phyloP scores from a whole-genome alignment of 2,888 invertebrate species.

The Dryococelus australis region DNA sequence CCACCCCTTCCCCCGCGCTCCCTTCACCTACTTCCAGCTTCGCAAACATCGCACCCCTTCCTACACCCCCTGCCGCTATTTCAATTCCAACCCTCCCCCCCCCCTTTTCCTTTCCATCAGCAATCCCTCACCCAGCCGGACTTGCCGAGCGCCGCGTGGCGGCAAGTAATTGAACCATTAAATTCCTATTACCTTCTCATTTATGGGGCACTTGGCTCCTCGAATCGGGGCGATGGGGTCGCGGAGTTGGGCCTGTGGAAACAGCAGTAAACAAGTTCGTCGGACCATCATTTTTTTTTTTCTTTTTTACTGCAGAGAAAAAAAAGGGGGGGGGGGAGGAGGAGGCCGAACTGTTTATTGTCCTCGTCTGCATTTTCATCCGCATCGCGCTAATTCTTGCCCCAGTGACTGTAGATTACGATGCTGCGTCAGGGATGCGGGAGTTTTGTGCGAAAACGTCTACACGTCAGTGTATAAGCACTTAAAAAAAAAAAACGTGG shows the following conservation, averaged over 20 bases:
- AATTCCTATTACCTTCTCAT: not conserved
- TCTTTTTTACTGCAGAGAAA: no score
- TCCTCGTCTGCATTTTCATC: no score
- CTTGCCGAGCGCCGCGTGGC: not conserved
- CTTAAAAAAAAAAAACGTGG: no score
- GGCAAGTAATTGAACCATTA: conserved; percentile 11
- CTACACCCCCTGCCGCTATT: not conserved
- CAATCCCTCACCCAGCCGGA: not conserved
- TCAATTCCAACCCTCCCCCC: not conserved
- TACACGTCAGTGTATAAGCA: no score
- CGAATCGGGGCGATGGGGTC: not conserved
- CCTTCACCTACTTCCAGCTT: not conserved
- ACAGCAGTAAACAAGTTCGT: no score
- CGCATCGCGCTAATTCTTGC: no score
- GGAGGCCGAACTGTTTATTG: no score
- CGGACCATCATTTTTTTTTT: no score
- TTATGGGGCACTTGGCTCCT: not conserved
- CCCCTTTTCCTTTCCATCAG: not conserved
- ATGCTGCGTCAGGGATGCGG: no score
- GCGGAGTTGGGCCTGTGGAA: not conserved
- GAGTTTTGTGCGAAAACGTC: no score
- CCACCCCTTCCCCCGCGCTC: not conserved
- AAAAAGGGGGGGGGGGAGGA: no score
- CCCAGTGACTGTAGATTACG: no score
- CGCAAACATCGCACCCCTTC: not conserved